Evolutionary conservation across 2,113 vertebrate species (phyloP), one percentile per base, ranked within the genome.

Genomic region (Gadus macrocephalus): DNA sequence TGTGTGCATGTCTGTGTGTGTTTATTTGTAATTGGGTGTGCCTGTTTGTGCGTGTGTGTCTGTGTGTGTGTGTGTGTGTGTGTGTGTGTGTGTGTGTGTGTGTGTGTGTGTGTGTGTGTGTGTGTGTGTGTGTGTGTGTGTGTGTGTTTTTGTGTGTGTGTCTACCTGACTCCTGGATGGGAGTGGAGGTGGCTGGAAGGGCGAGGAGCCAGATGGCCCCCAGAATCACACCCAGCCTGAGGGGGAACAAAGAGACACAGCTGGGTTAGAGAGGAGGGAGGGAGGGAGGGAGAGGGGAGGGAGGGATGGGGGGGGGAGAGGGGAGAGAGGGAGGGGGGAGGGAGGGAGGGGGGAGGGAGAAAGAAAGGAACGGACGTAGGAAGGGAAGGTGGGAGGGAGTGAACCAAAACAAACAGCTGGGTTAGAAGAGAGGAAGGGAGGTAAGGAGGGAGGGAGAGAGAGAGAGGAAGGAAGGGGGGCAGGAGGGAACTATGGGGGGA

Each of bases 161-260:
- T 16, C 15, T 83, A 92, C 91, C 92, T 83, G 88, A 67, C 56
- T 83, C 82, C 14, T 78, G 81, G 75, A 72, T 70, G 74, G 74
- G 64, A 71, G 77, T 65, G 17, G 86, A 86, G 79, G 80, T 78
- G 61, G 79, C 64, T 3, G 79, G 84, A 67, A 81, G 78, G 76
- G 79, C 53, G 38, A 91, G 85, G 58, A 89, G 75, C 75, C 86
- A 89, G 80, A 91, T 73, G 85, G 81, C 49, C 20, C 68, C 75
- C 89, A 91, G 89, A 77, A 90, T 83, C 73, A 78, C 62, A 63
- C 77, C 78, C 83, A 78, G 78, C 76, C 91, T 92, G 81, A 53
- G 73, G 75, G 55, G 14, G 17, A n/a, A 58, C 55, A n/a, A 17
- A 58, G 55, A n/a, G 55, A 58, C 4, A n/a, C 15, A n/a, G 55